Conservation (phyloP, 2,888 invertebrate species). For the Lampropteryx suffumata region DNA sequence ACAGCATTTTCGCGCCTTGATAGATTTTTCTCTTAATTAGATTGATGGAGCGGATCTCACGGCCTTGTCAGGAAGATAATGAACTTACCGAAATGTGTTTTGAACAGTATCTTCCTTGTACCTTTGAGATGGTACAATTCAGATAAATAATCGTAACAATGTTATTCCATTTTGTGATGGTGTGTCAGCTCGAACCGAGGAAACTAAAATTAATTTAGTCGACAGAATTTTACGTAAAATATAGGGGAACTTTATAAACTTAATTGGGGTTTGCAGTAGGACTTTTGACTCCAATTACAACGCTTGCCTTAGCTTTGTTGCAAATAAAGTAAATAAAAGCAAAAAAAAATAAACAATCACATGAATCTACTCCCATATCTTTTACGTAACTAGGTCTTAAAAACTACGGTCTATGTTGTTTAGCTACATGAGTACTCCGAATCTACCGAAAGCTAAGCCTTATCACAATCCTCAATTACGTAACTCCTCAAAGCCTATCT, state of each 20-base stretch:
- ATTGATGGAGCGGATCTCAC: slow-evolving; percentile 67
- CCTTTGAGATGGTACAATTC: not conserved
- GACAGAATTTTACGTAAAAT: too few species aligned
- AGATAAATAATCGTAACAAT: not conserved
- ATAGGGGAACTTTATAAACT: too few species aligned
- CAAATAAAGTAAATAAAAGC: too few species aligned
- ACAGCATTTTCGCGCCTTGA: slow-evolving; percentile 36
- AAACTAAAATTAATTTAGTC: too few species aligned
- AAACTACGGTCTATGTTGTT: not conserved
- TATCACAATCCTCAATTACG: slow-evolving; percentile 21
- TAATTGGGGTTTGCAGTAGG: too few species aligned
- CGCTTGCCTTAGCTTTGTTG: too few species aligned
- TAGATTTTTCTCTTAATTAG: slow-evolving; percentile 68
- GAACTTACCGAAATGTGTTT: slow-evolving; percentile 61
- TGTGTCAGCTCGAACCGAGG: too few species aligned
- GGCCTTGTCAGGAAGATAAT: slow-evolving; percentile 72
- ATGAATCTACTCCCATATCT: too few species aligned
- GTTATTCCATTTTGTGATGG: too few species aligned
- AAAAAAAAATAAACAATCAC: too few species aligned
- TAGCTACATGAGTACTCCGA: slow-evolving; percentile 3
- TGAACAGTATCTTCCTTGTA: slow-evolving; percentile 33
- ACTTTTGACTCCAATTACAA: too few species aligned
- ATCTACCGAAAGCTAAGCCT: slow-evolving; percentile 20
- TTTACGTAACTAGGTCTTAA: not conserved
- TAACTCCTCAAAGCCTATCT: slow-evolving; percentile 40